Conservation (phyloP, 2,797 vertebrate genomes). For the Simalia tracyae region DNA sequence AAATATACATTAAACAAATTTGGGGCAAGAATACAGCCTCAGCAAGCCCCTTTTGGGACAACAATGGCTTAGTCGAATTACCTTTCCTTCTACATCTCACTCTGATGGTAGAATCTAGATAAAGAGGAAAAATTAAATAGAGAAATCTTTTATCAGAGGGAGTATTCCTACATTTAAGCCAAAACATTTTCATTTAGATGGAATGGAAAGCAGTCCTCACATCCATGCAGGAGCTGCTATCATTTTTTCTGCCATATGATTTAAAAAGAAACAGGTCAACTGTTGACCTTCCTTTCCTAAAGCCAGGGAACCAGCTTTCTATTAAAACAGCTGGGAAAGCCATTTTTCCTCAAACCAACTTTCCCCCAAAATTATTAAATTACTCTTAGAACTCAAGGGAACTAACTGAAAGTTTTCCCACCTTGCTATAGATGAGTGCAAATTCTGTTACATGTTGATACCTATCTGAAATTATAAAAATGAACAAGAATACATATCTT, state of each 20-base stretch:
- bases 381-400: background rate
- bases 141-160: background rate
- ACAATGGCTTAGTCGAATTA: background rate
- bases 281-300: background rate
- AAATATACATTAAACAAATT: background rate
- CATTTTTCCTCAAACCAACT: background rate
- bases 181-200: background rate
- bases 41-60: background rate
- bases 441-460: background rate
- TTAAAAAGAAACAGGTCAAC: background rate
- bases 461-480: background rate
- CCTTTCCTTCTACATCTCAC: background rate
- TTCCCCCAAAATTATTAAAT: background rate
- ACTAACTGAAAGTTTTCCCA: background rate
- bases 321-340: background rate
- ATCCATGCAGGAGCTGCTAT: background rate
- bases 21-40: background rate
- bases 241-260: background rate
- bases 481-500: background rate
- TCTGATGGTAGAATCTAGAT: background rate
- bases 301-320: background rate
- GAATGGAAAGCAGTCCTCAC: background rate
- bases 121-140: background rate
- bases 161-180: background rate
- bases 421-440: background rate